phyloP scores from a whole-genome alignment of 2,888 invertebrate species.

The Drosophila pegasa region DNA sequence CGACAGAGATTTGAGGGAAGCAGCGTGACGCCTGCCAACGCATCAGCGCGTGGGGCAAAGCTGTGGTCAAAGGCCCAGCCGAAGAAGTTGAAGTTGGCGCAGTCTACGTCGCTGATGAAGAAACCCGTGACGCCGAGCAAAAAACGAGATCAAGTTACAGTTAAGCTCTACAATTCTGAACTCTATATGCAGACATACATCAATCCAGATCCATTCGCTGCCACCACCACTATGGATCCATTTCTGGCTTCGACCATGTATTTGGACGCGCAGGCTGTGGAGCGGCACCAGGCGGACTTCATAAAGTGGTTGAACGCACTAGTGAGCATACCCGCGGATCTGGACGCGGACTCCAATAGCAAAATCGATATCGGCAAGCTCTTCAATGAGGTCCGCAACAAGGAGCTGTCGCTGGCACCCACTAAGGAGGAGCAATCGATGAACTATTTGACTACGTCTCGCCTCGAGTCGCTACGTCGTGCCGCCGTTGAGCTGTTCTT shows the following conservation, averaged over 20 bases:
- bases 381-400: slow-evolving; percentile 90
- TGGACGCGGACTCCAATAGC: slow-evolving; percentile 87
- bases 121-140: slow-evolving; percentile 79
- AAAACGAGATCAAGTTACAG: slow-evolving; percentile 58
- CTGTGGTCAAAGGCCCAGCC: slow-evolving; percentile 75
- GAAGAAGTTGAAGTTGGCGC: slow-evolving; percentile 74
- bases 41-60: slow-evolving; percentile 54
- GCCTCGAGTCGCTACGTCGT: slow-evolving; percentile 88
- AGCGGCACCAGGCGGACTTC: slow-evolving; percentile 89
- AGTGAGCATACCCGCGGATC: slow-evolving; percentile 90
- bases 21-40: slow-evolving; percentile 49
- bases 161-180: slow-evolving; percentile 83
- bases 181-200: slow-evolving; percentile 84
- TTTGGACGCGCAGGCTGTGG: slow-evolving; percentile 89
- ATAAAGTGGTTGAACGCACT: slow-evolving; percentile 92
- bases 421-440: slow-evolving; percentile 90
- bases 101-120: slow-evolving; percentile 73
- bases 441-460: slow-evolving; percentile 88
- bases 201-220: slow-evolving; percentile 86
- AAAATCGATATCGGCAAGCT: slow-evolving; percentile 90
- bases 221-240: slow-evolving; percentile 88
- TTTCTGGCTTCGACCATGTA: slow-evolving; percentile 89
- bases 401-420: slow-evolving; percentile 88
- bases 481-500: slow-evolving; percentile 88
- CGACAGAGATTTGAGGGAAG: slow-evolving; percentile 73